These are phyloP conservation scores for Sebastes goodei DNA, from an alignment of 2,797 vertebrate genomes.

Conservation along the genomic window DNA sequence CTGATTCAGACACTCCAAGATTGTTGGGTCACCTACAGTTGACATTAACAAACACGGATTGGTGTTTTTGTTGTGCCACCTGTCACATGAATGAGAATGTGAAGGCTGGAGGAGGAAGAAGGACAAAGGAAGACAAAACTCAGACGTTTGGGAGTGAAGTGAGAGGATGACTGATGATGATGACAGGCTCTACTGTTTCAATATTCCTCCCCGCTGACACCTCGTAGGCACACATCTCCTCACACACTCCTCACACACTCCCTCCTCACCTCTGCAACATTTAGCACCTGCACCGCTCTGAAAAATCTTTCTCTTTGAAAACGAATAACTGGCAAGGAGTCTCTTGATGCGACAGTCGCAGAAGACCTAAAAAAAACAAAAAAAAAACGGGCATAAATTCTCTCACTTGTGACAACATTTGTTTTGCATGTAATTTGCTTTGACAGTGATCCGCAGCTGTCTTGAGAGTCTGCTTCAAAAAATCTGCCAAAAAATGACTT, in stretches of 20 bases:
- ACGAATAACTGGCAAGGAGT: conserved; percentile 57
- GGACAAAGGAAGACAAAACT: conserved; percentile 78
- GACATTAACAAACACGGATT: conserved; percentile 64
- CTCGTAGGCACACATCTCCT: conserved; percentile 52
- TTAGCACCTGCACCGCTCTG: conserved; percentile 70
- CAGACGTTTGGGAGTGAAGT: conserved; percentile 77
- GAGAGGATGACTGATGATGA: conserved; percentile 78
- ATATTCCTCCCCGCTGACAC: conserved; percentile 79
- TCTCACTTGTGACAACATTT: conserved; percentile 61
- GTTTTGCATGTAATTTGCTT: conserved; percentile 64
- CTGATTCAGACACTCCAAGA: conserved; percentile 73
- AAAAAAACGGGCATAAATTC: conserved; percentile 37
- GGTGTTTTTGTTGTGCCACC: conserved; percentile 62
- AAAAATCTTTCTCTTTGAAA: conserved; percentile 73
- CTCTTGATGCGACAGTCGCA: conserved; percentile 58
- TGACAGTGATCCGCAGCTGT: conserved; percentile 65
- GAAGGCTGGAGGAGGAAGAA: conserved; percentile 63
- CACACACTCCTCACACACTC: conserved; percentile 50
- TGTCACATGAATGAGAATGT: conserved; percentile 69
- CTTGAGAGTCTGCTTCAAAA: conserved; percentile 42
- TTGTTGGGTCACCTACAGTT: conserved; percentile 74
- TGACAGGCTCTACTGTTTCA: conserved; percentile 78
- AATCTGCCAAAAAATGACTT: conserved; percentile 26
- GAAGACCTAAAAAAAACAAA: conserved; percentile 19
- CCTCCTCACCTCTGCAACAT: conserved; percentile 70